A percentile compares a stretch with the other conserved stretches of the same genome.
These are phyloP conservation scores for Idaea straminata DNA, from an alignment of 2,888 invertebrate genomes.

Conservation along the genomic window DNA sequence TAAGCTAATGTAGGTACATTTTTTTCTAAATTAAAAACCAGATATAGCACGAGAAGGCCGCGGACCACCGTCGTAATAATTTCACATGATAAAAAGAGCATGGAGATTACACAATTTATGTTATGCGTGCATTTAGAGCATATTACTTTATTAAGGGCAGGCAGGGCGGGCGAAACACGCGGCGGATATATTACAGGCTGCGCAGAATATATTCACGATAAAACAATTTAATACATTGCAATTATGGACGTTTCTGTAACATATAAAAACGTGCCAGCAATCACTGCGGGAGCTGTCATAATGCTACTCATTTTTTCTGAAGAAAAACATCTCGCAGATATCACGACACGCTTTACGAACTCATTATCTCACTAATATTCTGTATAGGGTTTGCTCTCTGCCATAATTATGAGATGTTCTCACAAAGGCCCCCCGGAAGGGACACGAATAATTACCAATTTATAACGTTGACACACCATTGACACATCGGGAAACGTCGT, in stretches of 20 bases:
- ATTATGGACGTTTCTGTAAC: slow-evolving; percentile 67
- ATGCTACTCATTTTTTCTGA: slow-evolving; percentile 45
- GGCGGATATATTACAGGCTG: slow-evolving; percentile 50
- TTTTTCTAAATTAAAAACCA: slow-evolving; percentile 70
- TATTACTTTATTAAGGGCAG: slow-evolving; percentile 78
- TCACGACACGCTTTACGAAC: slow-evolving; percentile 42
- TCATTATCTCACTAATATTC: slow-evolving; percentile 48
- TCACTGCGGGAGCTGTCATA: slow-evolving; percentile 57
- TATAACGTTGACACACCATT: slow-evolving; percentile 76
- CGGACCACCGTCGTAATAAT: slow-evolving; percentile 75
- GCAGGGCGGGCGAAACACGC: slow-evolving; percentile 63
- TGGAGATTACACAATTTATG: slow-evolving; percentile 69
- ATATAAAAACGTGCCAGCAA: slow-evolving; percentile 61
- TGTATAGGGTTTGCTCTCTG: slow-evolving; percentile 50
- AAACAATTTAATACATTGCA: slow-evolving; percentile 69
- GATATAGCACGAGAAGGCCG: slow-evolving; percentile 53
- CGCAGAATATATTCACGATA: slow-evolving; percentile 59
- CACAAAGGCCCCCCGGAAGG: slow-evolving; percentile 71
- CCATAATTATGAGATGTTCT: slow-evolving; percentile 52
- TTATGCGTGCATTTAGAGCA: slow-evolving; percentile 76
- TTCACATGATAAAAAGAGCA: slow-evolving; percentile 73
- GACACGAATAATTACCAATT: slow-evolving; percentile 73
- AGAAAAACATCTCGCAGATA: slow-evolving; percentile 50
- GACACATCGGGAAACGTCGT: slow-evolving; percentile 68
- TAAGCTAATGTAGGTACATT: slow-evolving; percentile 46